Evolutionary conservation across 1,140 invertebrate genomes (phyloP), one percentile per base, ranked within the genome.

Genomic region (Procambarus virginalis): DNA sequence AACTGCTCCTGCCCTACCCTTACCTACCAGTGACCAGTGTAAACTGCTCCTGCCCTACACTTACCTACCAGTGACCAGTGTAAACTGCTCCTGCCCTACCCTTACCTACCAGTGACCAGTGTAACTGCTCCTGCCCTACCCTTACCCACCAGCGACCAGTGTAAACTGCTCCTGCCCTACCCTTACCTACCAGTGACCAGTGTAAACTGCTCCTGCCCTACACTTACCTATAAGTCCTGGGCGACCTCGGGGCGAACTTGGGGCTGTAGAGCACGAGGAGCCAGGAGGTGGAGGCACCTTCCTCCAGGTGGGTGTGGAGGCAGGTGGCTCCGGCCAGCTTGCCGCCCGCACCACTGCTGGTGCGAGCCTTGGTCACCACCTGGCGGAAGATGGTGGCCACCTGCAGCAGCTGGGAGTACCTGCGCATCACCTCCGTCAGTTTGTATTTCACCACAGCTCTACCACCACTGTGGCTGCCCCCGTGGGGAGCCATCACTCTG

Each of bases 271-370:
- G 84, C 34, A 91, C 90, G 12, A 91, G 85, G 0, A 91, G 75
- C 90, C 90, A 91, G 2, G 90, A 91, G 20, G 90, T 91, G 14
- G 90, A 91, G 4, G 90, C 85, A 9, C 90, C 90, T 68, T 91
- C 90, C 45, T 91, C 90, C 46, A 88, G 80, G n/a, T 70, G 22
- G 10, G 89, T 64, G 55, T 90, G 58, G 49, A 79, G 8, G 49
- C 73, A 51, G 55, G 60, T 9, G 58, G 51, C 77, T 73, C 14
- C 46, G 34, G 77, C 20, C 51, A 45, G 75, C 75, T 83, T 22
- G n/a, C 68, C 17, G n/a, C 12, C 3, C 9, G 9, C 14, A 10
- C 51, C 5, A 55, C 34, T 83, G 81, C 70, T 84, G 83, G 34
- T 55, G 51, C 51, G 51, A 2, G 88, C 88, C 76, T 79, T 84